Percentiles rank a stretch among this genome's conserved stretches.
Conservation (phyloP, 2,888 invertebrate genomes). For the Ochropleura plecta region DNA sequence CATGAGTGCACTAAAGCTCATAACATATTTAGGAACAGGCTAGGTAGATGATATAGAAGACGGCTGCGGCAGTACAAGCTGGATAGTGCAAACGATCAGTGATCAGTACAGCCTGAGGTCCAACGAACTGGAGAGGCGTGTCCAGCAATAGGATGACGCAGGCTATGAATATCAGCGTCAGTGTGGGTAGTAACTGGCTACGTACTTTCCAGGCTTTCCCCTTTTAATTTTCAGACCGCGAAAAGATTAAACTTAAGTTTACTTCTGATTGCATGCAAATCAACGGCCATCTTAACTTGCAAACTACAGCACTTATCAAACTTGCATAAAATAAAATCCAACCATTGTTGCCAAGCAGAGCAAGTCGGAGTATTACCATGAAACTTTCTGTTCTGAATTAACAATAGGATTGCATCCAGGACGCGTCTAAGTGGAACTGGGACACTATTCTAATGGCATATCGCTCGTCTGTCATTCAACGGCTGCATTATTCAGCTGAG, state of each 20-base stretch:
- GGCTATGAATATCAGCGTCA: no score
- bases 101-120: no score
- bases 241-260: not conserved
- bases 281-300: not conserved
- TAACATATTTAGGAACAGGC: no score
- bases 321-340: constrained; percentile 20
- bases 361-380: constrained; percentile 43
- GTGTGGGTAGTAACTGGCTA: not conserved
- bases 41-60: no score
- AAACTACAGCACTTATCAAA: constrained; percentile 12
- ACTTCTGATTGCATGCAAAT: constrained; percentile 7
- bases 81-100: no score
- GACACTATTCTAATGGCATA: constrained; percentile 55
- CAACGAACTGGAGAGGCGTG: no score
- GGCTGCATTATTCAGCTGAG: constrained; percentile 46
- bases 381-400: constrained; percentile 46
- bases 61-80: no score
- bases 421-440: constrained; percentile 44
- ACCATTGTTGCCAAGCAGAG: constrained; percentile 16
- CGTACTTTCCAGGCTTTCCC: not conserved
- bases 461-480: constrained; percentile 48
- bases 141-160: no score
- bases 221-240: not conserved
- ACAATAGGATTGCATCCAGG: constrained; percentile 42
- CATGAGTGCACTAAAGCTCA: not conserved